Percentiles rank a stretch among this genome's conserved stretches.
Conservation (phyloP, 2,113 vertebrate genomes). For the Dipodomys merriami region DNA sequence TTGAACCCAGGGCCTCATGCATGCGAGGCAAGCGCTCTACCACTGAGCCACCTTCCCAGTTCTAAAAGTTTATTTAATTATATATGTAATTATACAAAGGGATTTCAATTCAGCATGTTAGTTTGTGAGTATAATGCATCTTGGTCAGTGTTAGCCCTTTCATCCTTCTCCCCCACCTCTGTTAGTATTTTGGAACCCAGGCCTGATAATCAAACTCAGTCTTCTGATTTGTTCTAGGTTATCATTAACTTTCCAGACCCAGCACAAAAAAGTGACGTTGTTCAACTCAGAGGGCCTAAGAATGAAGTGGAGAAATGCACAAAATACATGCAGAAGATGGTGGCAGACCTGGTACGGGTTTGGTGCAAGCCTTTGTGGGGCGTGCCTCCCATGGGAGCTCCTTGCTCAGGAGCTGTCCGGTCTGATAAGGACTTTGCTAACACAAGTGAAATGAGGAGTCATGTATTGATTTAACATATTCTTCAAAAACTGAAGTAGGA, state of each 20-base stretch:
- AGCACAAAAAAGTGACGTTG: conserved; percentile 96
- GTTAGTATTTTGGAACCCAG: accelerated
- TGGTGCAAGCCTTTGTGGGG: no score
- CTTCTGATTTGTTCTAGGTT: conserved; percentile 86
- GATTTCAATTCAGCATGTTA: no score
- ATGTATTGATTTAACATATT: neutral
- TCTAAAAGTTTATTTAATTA: no score
- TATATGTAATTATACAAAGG: no score
- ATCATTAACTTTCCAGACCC: conserved; percentile 99
- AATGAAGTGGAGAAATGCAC: conserved; percentile 98
- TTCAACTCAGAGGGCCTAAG: conserved; percentile 97
- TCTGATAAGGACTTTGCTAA: neutral
- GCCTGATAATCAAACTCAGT: neutral
- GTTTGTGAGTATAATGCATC: no score
- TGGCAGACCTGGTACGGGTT: conserved; percentile 94
- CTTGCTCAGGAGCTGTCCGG: neutral
- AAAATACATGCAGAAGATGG: conserved; percentile 98
- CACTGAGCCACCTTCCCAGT: no score
- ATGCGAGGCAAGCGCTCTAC: no score
- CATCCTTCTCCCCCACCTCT: no score
- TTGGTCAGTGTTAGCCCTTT: no score
- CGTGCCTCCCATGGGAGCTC: neutral
- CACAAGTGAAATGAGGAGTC: accelerated
- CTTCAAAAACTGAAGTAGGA: neutral
- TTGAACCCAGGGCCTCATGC: no score